Percentiles rank a stretch among this genome's conserved stretches.
These are phyloP conservation scores for Corella eumyota DNA, from an alignment of 23 tunicate species.

Conservation along the genomic window DNA sequence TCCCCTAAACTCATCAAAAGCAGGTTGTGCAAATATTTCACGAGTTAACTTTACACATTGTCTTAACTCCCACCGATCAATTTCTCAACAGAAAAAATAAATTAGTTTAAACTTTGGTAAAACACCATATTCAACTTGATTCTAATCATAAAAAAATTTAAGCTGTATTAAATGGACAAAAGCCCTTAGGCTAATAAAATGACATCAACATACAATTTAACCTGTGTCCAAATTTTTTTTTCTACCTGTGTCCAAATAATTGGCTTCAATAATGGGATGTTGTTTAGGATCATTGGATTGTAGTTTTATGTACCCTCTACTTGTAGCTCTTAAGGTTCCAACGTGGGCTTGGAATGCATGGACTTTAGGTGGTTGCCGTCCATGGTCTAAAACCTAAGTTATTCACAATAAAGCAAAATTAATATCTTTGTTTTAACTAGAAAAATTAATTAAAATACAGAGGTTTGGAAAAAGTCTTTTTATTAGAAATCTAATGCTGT, in stretches of 20 bases:
- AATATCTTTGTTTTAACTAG: background rate
- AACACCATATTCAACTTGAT: too few relatives aligned
- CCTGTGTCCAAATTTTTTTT: too few relatives aligned
- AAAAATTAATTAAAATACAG: background rate
- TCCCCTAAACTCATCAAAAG: slow-evolving; percentile 81
- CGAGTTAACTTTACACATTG: slow-evolving; percentile 82
- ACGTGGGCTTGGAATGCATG: slow-evolving; percentile 94
- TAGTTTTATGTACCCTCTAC: slow-evolving; percentile 71
- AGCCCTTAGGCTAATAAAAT: too few relatives aligned
- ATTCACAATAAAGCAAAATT: too few relatives aligned
- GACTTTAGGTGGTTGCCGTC: slow-evolving; percentile 48
- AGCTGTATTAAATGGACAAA: too few relatives aligned
- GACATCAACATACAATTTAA: too few relatives aligned
- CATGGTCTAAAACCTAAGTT: slow-evolving; percentile 94
- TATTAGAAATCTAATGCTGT: background rate
- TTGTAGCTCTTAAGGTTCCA: slow-evolving; percentile 74
- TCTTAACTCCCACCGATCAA: slow-evolving; percentile 66
- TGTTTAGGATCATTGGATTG: slow-evolving; percentile 56
- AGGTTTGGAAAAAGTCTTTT: background rate
- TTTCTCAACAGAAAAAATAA: slow-evolving; percentile 18
- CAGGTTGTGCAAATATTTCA: slow-evolving; percentile 79
- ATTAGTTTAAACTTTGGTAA: too few relatives aligned
- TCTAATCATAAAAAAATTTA: too few relatives aligned
- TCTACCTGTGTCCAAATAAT: slow-evolving; percentile 74
- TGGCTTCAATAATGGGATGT: slow-evolving; percentile 92